Conservation (phyloP, 1,140 invertebrate species). For the Aleiodes sp. region DNA sequence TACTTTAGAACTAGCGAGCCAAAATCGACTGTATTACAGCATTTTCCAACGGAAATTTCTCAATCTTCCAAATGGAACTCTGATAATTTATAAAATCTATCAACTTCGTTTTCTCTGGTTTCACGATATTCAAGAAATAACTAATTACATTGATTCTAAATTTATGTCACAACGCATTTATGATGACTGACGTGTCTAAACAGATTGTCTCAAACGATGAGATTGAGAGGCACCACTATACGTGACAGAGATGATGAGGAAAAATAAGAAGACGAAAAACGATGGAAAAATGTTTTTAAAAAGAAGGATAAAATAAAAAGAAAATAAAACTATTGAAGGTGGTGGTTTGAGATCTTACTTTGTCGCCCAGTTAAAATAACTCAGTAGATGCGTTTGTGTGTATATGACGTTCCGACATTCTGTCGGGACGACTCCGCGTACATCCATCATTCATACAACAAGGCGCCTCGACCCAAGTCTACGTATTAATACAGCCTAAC, state of each 20-base stretch:
- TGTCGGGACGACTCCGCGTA: conserved; percentile 45
- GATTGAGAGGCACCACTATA: conserved; percentile 33
- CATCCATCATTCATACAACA: conserved; percentile 56
- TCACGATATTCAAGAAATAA: not conserved
- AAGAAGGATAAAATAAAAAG: too few species aligned
- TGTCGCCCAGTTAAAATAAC: conserved; percentile 54
- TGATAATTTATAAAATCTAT: too few species aligned
- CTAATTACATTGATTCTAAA: not conserved
- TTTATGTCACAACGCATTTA: conserved; percentile 3
- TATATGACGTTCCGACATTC: conserved; percentile 53
- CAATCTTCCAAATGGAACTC: too few species aligned
- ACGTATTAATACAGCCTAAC: not conserved
- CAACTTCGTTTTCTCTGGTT: not conserved
- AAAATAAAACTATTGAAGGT: conserved; percentile 44
- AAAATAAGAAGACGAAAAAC: conserved; percentile 28
- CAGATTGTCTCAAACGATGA: conserved; percentile 23
- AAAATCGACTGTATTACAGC: too few species aligned
- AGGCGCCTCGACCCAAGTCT: conserved; percentile 28
- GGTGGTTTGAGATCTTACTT: conserved; percentile 31
- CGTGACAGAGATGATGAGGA: conserved; percentile 20
- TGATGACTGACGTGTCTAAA: conserved; percentile 30
- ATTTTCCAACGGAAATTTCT: too few species aligned
- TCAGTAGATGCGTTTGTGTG: conserved; percentile 46
- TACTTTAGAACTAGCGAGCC: too few species aligned
- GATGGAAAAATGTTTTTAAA: conserved; percentile 22